Conservation (phyloP, 2,113 vertebrate species). For the cattle (Bos taurus) region DNA sequence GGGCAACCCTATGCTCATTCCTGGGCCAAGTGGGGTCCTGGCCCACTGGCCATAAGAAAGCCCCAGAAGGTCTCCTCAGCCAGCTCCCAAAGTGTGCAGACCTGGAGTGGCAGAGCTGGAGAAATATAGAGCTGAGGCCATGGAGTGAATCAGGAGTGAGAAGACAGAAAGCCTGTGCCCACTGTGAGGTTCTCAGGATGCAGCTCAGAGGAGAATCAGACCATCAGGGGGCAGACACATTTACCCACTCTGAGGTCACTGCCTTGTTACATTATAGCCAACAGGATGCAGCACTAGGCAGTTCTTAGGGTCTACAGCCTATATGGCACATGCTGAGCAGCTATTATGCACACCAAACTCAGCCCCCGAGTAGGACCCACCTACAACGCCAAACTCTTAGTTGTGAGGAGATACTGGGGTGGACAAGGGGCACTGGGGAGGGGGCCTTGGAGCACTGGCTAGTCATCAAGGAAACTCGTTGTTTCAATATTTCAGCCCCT, state of each 20-base stretch:
- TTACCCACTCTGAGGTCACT: not conserved
- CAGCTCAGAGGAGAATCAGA: not conserved
- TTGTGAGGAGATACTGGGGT: not conserved
- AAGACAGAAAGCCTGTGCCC: not conserved
- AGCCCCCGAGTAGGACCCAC: not conserved
- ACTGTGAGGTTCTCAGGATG: not conserved
- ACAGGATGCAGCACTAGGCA: not conserved
- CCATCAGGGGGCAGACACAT: not conserved
- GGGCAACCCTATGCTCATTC: not conserved
- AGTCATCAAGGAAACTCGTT: not conserved
- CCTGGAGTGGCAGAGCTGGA: not conserved
- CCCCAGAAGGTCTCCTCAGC: not conserved
- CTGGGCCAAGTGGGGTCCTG: too few relatives aligned
- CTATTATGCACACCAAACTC: rapidly evolving
- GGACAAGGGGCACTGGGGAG: not conserved
- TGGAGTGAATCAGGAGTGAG: not conserved
- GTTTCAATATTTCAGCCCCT: not conserved
- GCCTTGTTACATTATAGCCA: not conserved
- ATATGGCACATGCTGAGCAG: not conserved
- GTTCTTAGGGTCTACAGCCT: not conserved
- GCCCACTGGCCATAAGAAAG: not conserved
- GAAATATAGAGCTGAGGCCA: not conserved
- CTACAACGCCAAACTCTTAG: rapidly evolving
- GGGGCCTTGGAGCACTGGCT: not conserved
- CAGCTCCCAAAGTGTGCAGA: not conserved